Evolutionary conservation across 2,888 invertebrate genomes (phyloP), one percentile per base, ranked within the genome.

Genomic region (Zaprionus lineosus): DNA sequence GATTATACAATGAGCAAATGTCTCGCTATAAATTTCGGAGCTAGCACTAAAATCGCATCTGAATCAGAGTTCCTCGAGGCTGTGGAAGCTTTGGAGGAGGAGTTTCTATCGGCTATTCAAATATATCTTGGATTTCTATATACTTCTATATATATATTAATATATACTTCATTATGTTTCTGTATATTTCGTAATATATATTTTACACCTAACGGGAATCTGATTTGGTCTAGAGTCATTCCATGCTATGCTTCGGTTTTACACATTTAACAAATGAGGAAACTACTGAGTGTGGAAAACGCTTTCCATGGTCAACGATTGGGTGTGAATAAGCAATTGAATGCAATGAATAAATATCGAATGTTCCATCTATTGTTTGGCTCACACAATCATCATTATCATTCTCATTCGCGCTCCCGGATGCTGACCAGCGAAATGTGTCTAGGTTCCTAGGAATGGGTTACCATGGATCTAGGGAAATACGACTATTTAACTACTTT

Each of bases 151-250:
- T 58, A 37, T 31, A 28, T 18, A 46, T 47, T 19, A 26, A 15
- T 7, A 9, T 16, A 11, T 33, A 16, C 19, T 16, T 21, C 31
- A 18, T 39, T 3, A 5, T 21, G 7, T 21, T 2, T 24, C 2
- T 24, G 8, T 24, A 3, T 8, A 24, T 6, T 24, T 24, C n/a
- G 4, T 8, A 8, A 24, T 24, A 21, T 36, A 9, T 15, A 56
- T 71, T 78, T 51, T 78, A 78, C 76, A 84, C 34, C 46, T 71
- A 63, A 74, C 53, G 56, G 51, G 59, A 56, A 57, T 64, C 29
- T 14, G 34, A 78, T 55, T 78, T 84, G 78, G 85, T 84, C 85
- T 75, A 84, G 62, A 47, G 44, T 74, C 44, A 26, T 33, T 46
- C 58, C 9, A 4, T 26, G 14, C n/a, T 40, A 29, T 31, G 31